These are phyloP conservation scores for Cephus nigrinus DNA, from an alignment of 2,888 invertebrate species.

Conservation along the genomic window DNA sequence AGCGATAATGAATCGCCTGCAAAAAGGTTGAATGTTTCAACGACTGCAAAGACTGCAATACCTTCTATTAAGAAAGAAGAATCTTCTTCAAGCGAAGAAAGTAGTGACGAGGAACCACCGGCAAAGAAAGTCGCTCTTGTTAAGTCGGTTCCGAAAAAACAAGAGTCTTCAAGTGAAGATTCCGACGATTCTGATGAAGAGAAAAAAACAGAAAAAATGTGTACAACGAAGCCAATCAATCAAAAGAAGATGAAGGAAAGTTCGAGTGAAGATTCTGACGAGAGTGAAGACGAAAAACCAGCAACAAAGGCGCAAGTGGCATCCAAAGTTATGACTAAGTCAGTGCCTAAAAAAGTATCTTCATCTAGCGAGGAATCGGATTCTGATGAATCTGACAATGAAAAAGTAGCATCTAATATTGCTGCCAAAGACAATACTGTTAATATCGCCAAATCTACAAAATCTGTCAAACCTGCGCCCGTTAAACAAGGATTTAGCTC, in stretches of 20 bases:
- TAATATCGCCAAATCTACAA: constrained; percentile 14
- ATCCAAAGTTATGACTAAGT: constrained; percentile 28
- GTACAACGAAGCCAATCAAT: constrained; percentile 22
- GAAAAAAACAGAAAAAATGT: constrained; percentile 44
- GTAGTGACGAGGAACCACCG: constrained; percentile 15
- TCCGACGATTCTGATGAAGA: constrained; percentile 64
- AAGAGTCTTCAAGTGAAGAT: constrained; percentile 44
- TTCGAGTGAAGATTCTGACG: constrained; percentile 53
- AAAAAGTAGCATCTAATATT: constrained; percentile 38
- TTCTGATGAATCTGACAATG: constrained; percentile 51
- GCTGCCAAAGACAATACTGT: constrained; percentile 25
- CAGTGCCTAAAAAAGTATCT: constrained; percentile 30
- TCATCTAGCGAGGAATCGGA: constrained; percentile 48
- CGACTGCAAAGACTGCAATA: constrained; percentile 13
- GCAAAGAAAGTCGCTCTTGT: constrained; percentile 26
- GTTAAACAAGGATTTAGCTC: constrained; percentile 42
- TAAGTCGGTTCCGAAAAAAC: constrained; percentile 32
- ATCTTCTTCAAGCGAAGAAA: constrained; percentile 11
- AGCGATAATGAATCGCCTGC: constrained; percentile 36
- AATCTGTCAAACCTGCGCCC: background rate
- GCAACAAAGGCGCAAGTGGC: constrained; percentile 31
- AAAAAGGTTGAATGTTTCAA: constrained; percentile 18
- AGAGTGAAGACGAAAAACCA: constrained; percentile 53
- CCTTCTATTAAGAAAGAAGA: constrained; percentile 16
- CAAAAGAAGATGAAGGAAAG: constrained; percentile 50